phyloP scores from a whole-genome alignment of 2,113 vertebrate species.

The Entomyzon cyanotis region DNA sequence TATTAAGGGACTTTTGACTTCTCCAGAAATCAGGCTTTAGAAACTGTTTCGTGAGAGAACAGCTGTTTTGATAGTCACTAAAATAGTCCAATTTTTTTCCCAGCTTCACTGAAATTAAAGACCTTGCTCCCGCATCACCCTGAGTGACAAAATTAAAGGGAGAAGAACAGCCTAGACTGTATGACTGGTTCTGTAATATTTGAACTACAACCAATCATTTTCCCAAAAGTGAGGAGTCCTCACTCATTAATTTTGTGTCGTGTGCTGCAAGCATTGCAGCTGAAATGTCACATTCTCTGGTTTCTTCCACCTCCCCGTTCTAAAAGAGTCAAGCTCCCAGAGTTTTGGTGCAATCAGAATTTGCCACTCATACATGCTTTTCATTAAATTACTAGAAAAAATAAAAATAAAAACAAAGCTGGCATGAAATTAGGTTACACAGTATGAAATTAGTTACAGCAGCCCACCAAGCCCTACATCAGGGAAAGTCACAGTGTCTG shows the following conservation, averaged over 20 bases:
- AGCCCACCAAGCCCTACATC: constrained; percentile 3
- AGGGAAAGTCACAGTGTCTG: constrained; percentile 33
- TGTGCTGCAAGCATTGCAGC: neutral
- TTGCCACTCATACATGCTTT: constrained; percentile 20
- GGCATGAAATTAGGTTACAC: constrained; percentile 73
- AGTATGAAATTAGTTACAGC: constrained; percentile 64
- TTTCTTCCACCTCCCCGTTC: neutral
- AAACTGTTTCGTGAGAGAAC: neutral
- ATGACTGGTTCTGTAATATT: neutral
- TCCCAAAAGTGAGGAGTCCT: neutral
- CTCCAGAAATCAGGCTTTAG: neutral
- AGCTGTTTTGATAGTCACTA: neutral
- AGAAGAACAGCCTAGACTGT: neutral
- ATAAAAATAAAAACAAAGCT: constrained; percentile 70
- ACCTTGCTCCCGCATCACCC: neutral
- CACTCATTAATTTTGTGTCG: neutral
- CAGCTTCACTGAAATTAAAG: neutral
- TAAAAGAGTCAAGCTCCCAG: neutral
- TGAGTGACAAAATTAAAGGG: neutral
- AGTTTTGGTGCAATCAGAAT: neutral
- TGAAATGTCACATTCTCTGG: neutral
- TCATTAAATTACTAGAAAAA: constrained; percentile 55
- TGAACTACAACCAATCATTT: neutral
- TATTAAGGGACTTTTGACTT: neutral
- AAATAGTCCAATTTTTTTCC: neutral